Evolutionary conservation across 2,113 vertebrate genomes (phyloP).

Genomic region (Zosterops hypoxanthus): DNA sequence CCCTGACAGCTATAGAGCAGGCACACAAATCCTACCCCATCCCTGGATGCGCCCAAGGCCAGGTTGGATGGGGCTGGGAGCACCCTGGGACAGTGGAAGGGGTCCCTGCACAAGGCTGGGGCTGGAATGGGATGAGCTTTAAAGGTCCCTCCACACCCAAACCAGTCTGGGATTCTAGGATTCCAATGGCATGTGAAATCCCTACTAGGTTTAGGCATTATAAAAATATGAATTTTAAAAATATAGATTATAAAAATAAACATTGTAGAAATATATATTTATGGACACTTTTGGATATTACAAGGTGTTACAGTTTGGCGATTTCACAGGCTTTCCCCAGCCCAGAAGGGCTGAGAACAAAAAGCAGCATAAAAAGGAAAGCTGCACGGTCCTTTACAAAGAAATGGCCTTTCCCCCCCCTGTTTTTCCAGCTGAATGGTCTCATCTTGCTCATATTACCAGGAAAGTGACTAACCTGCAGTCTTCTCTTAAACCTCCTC

Average conservation of each 20-base stretch:
- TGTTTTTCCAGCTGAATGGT: not conserved
- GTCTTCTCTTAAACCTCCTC: not conserved
- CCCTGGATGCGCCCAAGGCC: not conserved
- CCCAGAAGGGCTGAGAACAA: not conserved
- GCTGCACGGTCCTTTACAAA: not conserved
- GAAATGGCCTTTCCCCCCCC: not conserved
- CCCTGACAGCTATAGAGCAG: rapidly evolving
- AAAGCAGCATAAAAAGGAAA: not conserved
- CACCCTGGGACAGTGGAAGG: not conserved
- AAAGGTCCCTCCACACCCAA: not conserved
- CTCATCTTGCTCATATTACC: not conserved
- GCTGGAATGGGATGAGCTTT: not conserved
- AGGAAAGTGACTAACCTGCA: not conserved
- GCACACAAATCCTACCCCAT: not conserved
- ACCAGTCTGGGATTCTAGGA: not conserved
- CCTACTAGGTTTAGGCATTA: not conserved
- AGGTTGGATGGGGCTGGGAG: not conserved
- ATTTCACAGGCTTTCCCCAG: not conserved
- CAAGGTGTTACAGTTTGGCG: not conserved
- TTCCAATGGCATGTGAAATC: not conserved
- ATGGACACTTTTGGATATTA: not conserved
- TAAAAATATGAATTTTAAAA: not conserved
- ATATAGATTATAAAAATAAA: not conserved
- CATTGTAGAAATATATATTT: not conserved
- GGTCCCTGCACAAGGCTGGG: not conserved